Evolutionary conservation across 2,888 invertebrate species (phyloP).

Genomic region (Hipparchia semele): DNA sequence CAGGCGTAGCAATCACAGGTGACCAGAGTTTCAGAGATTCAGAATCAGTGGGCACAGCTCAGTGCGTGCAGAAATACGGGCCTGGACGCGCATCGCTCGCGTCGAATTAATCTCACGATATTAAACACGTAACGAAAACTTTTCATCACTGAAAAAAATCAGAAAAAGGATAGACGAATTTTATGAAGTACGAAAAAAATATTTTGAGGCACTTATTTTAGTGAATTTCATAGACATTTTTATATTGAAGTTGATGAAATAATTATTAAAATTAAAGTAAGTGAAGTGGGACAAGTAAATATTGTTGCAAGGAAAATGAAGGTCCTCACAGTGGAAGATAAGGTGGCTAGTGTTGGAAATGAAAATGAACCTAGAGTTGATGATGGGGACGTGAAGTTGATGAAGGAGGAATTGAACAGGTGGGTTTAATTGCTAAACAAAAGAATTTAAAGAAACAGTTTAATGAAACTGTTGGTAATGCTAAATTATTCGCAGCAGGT

Average conservation of each 20-base stretch:
- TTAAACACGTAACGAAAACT: conserved; percentile 21
- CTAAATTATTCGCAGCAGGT: not conserved
- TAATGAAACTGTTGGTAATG: not conserved
- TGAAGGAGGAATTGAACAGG: conserved; percentile 76
- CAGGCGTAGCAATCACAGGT: conserved; percentile 49
- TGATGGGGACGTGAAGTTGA: conserved; percentile 55
- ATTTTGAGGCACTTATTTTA: not conserved
- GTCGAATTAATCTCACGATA: conserved; percentile 42
- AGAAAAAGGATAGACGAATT: conserved; percentile 42
- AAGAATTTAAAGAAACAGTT: no score
- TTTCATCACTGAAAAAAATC: conserved; percentile 51
- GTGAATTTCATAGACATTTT: not conserved
- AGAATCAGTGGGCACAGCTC: conserved; percentile 36
- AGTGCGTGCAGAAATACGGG: conserved; percentile 50
- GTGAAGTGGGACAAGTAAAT: conserved; percentile 27
- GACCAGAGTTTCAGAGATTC: conserved; percentile 40
- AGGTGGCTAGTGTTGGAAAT: conserved; percentile 66
- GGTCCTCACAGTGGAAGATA: conserved; percentile 69
- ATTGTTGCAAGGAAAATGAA: conserved; percentile 58
- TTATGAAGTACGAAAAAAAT: not conserved
- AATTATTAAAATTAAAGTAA: conserved; percentile 20
- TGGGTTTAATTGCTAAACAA: conserved; percentile 42
- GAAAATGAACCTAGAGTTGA: conserved; percentile 69
- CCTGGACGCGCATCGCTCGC: conserved; percentile 44
- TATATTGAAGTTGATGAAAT: not conserved